Evolutionary conservation across 1,140 invertebrate genomes (phyloP), one percentile per base, ranked within the genome.

Genomic region (Scaptomyza montana): DNA sequence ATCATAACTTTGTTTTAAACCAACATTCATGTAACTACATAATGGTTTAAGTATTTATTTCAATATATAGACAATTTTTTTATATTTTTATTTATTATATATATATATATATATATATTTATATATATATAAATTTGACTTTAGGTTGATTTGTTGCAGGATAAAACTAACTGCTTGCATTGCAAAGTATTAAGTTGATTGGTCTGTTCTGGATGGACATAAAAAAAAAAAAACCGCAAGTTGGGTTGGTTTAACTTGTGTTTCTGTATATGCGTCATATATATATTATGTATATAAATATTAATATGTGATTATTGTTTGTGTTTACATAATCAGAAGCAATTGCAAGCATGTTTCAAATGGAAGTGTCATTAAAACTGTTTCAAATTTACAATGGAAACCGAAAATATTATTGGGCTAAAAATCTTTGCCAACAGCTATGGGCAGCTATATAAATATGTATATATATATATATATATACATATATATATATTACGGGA

Each of bases 381-480:
- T 81, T 78, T 53, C 53, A 39, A 76, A 86, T 86, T 87, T 86
- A 86, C 82, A 86, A 61, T 78, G 63, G 82, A 86, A 87, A 86
- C 82, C 82, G 64, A 86, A 80, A 79, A 81, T 63, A 9, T 33
- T 10, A 47, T 67, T 25, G 10, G 9, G 12, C 12, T 46, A 16
- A 13, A 50, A 19, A 3, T n/a, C 8, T 3, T 25, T 59, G 56
- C 36, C 47, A 33, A 33, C 50, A 46, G 41, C 12, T 12, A 62
- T 69, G 54, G 12, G n/a, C n/a, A n/a, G n/a, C n/a, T n/a, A n/a
- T n/a, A n/a, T n/a, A n/a, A n/a, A n/a, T n/a, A n/a, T n/a, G n/a
- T n/a, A n/a, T n/a, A n/a, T n/a, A n/a, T n/a, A n/a, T n/a, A n/a
- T n/a, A n/a, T n/a, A n/a, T 21, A 21, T 21, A 13, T 39, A 49